These are phyloP conservation scores for Castor canadensis DNA, from an alignment of 2,113 vertebrate species.

Conservation along the genomic window DNA sequence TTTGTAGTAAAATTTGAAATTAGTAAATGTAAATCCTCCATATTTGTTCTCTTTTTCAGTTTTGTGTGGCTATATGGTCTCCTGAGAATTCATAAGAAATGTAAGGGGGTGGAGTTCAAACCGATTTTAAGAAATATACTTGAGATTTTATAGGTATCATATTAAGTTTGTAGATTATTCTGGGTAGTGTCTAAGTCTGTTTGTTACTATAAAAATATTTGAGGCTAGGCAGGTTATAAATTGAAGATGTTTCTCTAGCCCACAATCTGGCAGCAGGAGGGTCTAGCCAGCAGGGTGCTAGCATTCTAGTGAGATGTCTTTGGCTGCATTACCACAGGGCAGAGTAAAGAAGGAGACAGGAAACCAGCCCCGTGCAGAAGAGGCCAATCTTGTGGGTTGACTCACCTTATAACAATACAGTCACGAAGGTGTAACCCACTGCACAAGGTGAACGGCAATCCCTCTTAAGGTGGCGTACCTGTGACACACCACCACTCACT, in stretches of 20 bases:
- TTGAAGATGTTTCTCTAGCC: background rate
- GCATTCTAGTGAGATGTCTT: background rate
- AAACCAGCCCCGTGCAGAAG: rapidly evolving
- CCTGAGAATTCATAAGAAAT: background rate
- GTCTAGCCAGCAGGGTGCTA: background rate
- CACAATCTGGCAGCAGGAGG: background rate
- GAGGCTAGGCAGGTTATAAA: background rate
- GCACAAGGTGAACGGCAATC: too few species aligned
- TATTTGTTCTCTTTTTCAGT: background rate
- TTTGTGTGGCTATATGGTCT: background rate
- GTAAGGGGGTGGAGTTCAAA: too few species aligned
- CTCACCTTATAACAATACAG: too few species aligned
- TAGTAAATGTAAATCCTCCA: background rate
- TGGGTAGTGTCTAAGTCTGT: background rate
- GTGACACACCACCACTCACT: background rate
- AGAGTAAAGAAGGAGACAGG: background rate
- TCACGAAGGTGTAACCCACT: background rate
- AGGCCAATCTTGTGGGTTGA: rapidly evolving
- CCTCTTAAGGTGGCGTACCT: rapidly evolving
- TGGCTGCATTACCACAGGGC: background rate
- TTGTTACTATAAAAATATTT: background rate
- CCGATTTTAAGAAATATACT: too few species aligned
- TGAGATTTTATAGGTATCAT: background rate
- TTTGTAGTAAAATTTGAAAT: background rate
- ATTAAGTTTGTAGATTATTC: background rate